These are phyloP conservation scores for Tetranychus cinnabarinus DNA, from an alignment of 1,140 invertebrate species.

Conservation along the genomic window DNA sequence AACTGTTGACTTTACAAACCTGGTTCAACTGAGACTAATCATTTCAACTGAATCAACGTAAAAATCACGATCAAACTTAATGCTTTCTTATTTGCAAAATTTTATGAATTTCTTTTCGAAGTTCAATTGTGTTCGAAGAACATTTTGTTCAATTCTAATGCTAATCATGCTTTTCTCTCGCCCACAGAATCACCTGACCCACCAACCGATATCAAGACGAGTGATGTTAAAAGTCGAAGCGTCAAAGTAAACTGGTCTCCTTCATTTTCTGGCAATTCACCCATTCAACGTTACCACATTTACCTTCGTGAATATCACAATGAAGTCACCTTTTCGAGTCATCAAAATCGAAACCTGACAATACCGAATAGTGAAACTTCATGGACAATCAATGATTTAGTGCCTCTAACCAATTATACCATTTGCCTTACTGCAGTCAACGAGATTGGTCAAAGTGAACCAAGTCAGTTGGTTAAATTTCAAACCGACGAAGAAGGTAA, in stretches of 20 bases:
- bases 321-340: too few species aligned
- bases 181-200: conserved; percentile 26
- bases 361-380: conserved; percentile 47
- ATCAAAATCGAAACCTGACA: conserved; percentile 7
- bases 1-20: too few species aligned
- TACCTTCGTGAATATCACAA: background rate
- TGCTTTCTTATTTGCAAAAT: too few species aligned
- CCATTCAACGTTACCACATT: conserved; percentile 16
- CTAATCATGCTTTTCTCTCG: background rate
- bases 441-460: conserved; percentile 72
- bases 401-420: conserved; percentile 74
- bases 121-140: too few species aligned
- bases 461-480: conserved; percentile 68
- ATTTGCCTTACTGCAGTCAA: conserved; percentile 88
- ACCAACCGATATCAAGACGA: conserved; percentile 17
- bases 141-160: too few species aligned
- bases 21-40: too few species aligned
- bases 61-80: too few species aligned
- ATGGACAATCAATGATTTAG: conserved; percentile 47
- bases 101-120: too few species aligned
- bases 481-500: conserved; percentile 53
- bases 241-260: conserved; percentile 19
- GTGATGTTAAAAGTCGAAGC: conserved; percentile 16
- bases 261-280: conserved; percentile 22
- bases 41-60: too few species aligned